A percentile compares a stretch with the other conserved stretches of the same genome.
Evolutionary conservation across 1,140 invertebrate genomes (phyloP).

Genomic region (Apis dorsata): DNA sequence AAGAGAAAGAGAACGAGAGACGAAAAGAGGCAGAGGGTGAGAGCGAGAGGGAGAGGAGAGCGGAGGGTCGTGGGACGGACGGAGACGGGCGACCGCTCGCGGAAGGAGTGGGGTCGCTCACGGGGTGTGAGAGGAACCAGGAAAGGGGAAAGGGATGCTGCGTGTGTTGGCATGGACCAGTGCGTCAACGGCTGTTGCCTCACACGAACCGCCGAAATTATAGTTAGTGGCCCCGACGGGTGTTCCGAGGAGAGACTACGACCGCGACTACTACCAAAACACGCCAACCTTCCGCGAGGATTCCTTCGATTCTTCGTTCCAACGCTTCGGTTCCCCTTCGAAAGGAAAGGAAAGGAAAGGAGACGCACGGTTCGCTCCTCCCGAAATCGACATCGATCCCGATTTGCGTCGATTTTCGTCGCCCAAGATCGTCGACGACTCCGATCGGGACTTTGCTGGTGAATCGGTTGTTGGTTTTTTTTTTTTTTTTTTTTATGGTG

Average conservation of each 20-base stretch:
- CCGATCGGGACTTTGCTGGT: too few relatives aligned
- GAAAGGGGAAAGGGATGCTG: conserved; percentile 78
- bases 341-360: too few relatives aligned
- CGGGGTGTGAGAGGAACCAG: conserved; percentile 65
- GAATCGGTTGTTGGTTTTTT: too few relatives aligned
- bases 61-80: background rate
- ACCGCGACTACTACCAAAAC: conserved; percentile 39
- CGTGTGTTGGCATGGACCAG: conserved; percentile 81
- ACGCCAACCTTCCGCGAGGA: conserved; percentile 8
- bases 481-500: background rate
- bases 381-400: too few relatives aligned
- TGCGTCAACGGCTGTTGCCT: conserved; percentile 81
- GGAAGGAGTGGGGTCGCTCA: conserved; percentile 64
- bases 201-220: conserved; percentile 80
- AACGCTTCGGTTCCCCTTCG: background rate
- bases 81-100: background rate
- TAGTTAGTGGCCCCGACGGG: conserved; percentile 75
- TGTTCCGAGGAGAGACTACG: conserved; percentile 58
- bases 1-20: conserved; percentile 26
- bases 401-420: too few relatives aligned
- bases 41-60: conserved; percentile 17
- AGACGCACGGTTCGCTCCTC: too few relatives aligned
- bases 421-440: too few relatives aligned
- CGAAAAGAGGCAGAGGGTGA: conserved; percentile 21
- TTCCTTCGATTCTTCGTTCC: background rate